These are phyloP conservation scores for Kradibia gibbosae DNA, from an alignment of 1,140 invertebrate genomes.

Conservation along the genomic window DNA sequence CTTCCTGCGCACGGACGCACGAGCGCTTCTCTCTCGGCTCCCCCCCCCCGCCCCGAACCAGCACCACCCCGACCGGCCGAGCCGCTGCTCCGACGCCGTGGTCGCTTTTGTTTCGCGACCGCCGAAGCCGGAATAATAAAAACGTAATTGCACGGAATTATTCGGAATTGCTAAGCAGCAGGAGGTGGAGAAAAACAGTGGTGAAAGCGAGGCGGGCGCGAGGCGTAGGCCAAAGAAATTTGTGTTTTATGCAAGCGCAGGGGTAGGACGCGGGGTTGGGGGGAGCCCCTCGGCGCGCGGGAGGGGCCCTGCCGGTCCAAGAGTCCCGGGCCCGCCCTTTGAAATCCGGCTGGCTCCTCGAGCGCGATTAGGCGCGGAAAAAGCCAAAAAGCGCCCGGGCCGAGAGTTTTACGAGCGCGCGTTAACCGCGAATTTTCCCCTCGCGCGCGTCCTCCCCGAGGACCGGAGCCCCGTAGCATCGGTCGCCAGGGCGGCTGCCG, in stretches of 20 bases:
- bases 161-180: slow-evolving; percentile 19
- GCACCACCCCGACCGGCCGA: too few relatives aligned
- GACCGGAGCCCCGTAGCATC: too few relatives aligned
- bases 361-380: not conserved
- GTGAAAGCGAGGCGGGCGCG: not conserved
- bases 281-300: not conserved
- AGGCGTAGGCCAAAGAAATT: not conserved
- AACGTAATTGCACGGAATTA: slow-evolving; percentile 29
- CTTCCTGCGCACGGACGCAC: too few relatives aligned
- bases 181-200: not conserved
- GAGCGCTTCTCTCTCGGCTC: too few relatives aligned
- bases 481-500: too few relatives aligned
- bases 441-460: too few relatives aligned
- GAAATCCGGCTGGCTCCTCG: not conserved
- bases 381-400: not conserved
- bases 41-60: too few relatives aligned
- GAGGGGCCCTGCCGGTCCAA: not conserved
- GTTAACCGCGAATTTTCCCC: not conserved
- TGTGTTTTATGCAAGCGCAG: slow-evolving; percentile 8
- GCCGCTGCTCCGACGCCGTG: not conserved
- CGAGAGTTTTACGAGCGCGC: not conserved
- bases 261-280: not conserved
- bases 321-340: not conserved
- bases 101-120: not conserved
- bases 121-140: slow-evolving; percentile 23